These are phyloP conservation scores for Xerus rutilus DNA, from an alignment of 2,797 vertebrate species.

Conservation along the genomic window DNA sequence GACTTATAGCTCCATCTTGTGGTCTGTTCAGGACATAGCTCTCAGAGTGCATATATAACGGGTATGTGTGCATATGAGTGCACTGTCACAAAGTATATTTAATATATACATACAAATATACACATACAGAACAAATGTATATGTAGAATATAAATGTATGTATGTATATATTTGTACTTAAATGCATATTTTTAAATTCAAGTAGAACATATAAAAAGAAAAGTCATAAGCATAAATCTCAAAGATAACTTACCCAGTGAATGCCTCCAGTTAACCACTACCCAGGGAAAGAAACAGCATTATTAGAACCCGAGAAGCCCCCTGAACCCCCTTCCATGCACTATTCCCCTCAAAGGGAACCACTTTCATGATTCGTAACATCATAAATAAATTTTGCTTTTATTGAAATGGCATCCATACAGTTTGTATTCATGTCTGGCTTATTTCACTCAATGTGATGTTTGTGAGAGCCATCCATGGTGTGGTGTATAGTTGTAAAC, in stretches of 20 bases:
- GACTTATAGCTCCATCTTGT: conserved; percentile 61
- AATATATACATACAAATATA: not conserved
- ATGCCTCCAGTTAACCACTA: not conserved
- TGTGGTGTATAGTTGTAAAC: not conserved
- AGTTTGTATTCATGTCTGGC: not conserved
- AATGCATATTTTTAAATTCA: not conserved
- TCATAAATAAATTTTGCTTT: not conserved
- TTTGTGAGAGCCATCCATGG: not conserved
- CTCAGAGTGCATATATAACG: not conserved
- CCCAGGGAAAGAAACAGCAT: not conserved
- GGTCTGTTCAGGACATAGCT: not conserved
- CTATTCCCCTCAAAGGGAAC: not conserved
- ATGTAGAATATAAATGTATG: not conserved
- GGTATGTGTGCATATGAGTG: too few relatives aligned
- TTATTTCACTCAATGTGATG: not conserved
- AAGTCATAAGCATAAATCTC: not conserved
- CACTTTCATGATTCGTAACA: not conserved
- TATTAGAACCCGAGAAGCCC: not conserved
- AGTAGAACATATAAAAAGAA: not conserved
- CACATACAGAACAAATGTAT: too few relatives aligned
- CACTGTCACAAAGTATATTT: rapidly evolving
- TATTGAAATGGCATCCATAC: not conserved
- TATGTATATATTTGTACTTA: not conserved
- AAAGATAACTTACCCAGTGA: not conserved
- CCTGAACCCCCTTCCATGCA: not conserved